Evolutionary conservation across 2,888 invertebrate genomes (phyloP), one percentile per base, ranked within the genome.

Genomic region (Eurois occulta): DNA sequence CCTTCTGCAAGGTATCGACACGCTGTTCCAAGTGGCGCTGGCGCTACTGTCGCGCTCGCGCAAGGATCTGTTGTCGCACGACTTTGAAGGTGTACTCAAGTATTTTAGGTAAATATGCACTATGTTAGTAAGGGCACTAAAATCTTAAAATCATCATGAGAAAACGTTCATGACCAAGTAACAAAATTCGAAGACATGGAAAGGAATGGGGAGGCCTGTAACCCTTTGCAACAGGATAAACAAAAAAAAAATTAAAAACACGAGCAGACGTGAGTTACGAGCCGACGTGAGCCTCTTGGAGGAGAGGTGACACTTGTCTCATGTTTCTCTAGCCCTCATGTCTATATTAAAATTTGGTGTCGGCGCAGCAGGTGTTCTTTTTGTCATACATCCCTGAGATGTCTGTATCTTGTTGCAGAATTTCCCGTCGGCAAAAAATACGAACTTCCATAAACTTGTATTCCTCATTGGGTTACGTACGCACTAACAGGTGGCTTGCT

Each of bases 51-150:
- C 98, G 93, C 98, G 99, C 86, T 99, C 99, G 81, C 98, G 99
- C 91, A 98, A 99, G 89, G 99, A 99, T 92, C 97, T 99, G 52
- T 96, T 99, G 75, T 98, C 98, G 84, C 97, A 99, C 85, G 99
- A 99, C 96, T 99, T 99, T 92, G 99, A 99, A 96, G 99, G 99
- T 32, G 98, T 99, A 78, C 97, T 99, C 87, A 99, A 99, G 94
- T 99, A 99, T 96, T 99, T 99, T 94, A 98, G 99, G 97, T 96
- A 77, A 48, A 24, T 66, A 21, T 35, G 18, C 1, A 28, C 16
- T 28, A n/a, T 55, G 3, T 11, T n/a, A 2, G 55, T 55, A 13
- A 55, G 13, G 13, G 13, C 13, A 6, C 13, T 55, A 0, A 5
- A 13, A 55, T 55, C n/a, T n/a, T n/a, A 55, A 43, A 16, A 10